These are phyloP conservation scores for Bombus balteatus DNA, from an alignment of 1,140 invertebrate species.

Conservation along the genomic window DNA sequence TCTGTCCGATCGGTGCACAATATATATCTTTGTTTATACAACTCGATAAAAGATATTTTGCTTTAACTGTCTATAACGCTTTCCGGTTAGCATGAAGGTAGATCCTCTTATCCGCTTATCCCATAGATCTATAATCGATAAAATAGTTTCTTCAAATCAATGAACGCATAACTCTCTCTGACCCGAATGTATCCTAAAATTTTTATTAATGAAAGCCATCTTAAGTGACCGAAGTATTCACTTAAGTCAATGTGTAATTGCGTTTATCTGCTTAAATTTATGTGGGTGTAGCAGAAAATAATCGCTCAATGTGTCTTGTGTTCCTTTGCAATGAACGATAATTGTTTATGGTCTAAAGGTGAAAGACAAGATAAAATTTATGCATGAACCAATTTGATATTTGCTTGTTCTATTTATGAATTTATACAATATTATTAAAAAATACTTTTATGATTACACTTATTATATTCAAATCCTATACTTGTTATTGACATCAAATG, in stretches of 20 bases:
- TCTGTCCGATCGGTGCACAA: background rate
- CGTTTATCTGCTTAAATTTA: constrained; percentile 41
- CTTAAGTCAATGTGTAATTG: constrained; percentile 33
- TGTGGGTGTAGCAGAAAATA: constrained; percentile 20
- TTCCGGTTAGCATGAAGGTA: background rate
- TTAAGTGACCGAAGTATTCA: constrained; percentile 10
- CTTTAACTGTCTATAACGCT: background rate
- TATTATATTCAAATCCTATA: background rate
- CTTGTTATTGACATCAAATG: background rate
- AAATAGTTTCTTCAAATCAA: constrained; percentile 29
- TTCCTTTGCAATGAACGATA: constrained; percentile 27
- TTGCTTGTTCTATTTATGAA: background rate
- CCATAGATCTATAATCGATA: constrained; percentile 24
- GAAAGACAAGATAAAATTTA: background rate
- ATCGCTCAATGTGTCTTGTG: constrained; percentile 18
- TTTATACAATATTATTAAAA: background rate
- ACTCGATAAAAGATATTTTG: background rate
- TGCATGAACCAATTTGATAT: background rate
- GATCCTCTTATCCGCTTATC: background rate
- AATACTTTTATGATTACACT: background rate
- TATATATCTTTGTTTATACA: background rate
- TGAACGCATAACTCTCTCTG: background rate
- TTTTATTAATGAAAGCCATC: constrained; percentile 14
- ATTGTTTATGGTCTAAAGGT: background rate
- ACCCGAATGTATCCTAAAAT: constrained; percentile 21